Evolutionary conservation across 2,888 invertebrate species (phyloP).

Genomic region (Ethmia dodecea): DNA sequence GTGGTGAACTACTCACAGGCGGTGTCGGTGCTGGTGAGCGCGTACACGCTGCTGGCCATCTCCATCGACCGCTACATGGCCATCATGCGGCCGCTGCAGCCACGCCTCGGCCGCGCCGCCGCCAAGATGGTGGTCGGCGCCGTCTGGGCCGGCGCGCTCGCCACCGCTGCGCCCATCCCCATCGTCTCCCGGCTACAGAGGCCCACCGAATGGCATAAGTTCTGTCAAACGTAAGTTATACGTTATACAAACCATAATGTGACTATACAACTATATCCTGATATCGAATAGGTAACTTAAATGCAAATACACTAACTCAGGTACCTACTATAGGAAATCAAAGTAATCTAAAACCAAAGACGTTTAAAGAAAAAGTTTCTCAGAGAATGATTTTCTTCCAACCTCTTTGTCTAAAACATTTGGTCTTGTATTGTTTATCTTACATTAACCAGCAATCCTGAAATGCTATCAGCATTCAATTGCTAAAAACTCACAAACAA

Average conservation of each 20-base stretch:
- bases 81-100: constrained; percentile 91
- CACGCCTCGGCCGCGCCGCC: constrained; percentile 85
- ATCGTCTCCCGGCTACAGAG: constrained; percentile 83
- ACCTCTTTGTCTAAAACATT: too few species aligned
- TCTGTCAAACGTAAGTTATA: constrained; percentile 83
- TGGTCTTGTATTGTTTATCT: too few species aligned
- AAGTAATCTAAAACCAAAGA: too few species aligned
- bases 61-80: constrained; percentile 94
- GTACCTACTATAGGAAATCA: too few species aligned
- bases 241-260: too few species aligned
- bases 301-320: too few species aligned
- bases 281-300: too few species aligned
- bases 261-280: too few species aligned
- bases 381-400: too few species aligned
- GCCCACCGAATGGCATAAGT: constrained; percentile 79
- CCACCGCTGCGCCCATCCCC: constrained; percentile 89
- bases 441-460: too few species aligned
- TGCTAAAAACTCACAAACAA: constrained; percentile 2
- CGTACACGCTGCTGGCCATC: constrained; percentile 94
- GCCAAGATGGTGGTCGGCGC: constrained; percentile 82
- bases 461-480: constrained; percentile 1
- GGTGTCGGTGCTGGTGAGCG: constrained; percentile 89
- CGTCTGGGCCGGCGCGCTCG: constrained; percentile 87
- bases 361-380: too few species aligned
- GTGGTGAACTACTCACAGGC: constrained; percentile 90